Base-by-base conservation (phyloP, 2,888 invertebrate genomes). In the Tiliacea citrago region DNA sequence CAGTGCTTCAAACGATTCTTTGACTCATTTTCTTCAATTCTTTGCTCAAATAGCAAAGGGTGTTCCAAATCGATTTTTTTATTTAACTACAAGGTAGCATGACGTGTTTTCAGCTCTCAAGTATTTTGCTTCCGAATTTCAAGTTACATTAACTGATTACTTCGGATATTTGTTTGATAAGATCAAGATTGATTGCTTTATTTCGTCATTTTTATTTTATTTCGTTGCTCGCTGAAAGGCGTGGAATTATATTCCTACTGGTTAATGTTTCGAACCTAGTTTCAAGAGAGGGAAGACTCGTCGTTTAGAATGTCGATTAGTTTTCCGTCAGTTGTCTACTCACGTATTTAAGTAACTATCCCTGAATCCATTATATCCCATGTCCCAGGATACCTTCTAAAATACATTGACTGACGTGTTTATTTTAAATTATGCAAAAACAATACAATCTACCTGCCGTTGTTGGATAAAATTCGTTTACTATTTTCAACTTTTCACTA, bases 31-130 rank as follows among this genome's bases (percentile, higher is more conserved):
- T 24, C 49, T 63, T 39, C 0, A n/a, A 39, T 49, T 51, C n/a
- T 39, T 24, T 58, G 24, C 47, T 69, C 0, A 42, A 57, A 62
- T 65, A 72, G 13, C 2, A 77, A 18, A 62, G 18, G n/a, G 29
- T 55, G 57, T 67, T 81, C 55, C n/a, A 51, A 55, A 74, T 78
- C 49, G 69, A 77, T 79, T 82, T 71, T 63, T 76, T 61, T 81
- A 83, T 78, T 66, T 83, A 82, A 85, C 67, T 77, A 75, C 70
- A 45, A 79, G 63, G 76, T 79, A 42, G 85, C 81, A 83, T 85
- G 85, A 81, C 83, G 60, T 47, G 45, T 70, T 29, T 58, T 51
- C 53, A 51, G 61, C 35, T 42, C 9, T 51, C 21, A 60, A 74
- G 49, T 67, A 70, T 70, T 78, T 67, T 45, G 42, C 65, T 66